Evolutionary conservation across 2,113 vertebrate genomes (phyloP).

Genomic region (Hemiscyllium ocellatum): DNA sequence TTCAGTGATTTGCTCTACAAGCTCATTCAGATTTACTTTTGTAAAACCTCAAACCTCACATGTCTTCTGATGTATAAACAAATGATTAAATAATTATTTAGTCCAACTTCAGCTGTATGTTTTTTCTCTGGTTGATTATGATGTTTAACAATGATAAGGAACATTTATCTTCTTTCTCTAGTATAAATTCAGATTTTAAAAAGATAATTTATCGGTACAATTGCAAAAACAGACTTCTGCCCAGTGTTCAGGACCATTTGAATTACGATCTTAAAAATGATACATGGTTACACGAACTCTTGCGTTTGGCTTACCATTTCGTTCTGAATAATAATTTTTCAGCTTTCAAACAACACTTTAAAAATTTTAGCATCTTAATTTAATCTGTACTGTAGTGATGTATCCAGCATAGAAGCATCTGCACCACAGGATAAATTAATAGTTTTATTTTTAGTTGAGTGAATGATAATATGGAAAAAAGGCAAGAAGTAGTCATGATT

Average conservation of each 20-base stretch:
- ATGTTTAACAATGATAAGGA: conserved; percentile 28
- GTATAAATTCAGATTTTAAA: conserved; percentile 20
- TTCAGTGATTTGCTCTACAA: background rate
- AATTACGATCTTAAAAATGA: background rate
- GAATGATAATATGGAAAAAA: background rate
- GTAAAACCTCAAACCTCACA: background rate
- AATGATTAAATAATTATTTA: background rate
- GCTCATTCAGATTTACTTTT: conserved; percentile 18
- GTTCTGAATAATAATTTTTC: background rate
- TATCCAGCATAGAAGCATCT: background rate
- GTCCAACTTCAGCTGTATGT: background rate
- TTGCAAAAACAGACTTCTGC: background rate
- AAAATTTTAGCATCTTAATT: background rate
- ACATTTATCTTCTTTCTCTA: background rate
- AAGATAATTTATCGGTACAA: background rate
- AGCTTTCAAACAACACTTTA: background rate
- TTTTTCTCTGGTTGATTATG: background rate
- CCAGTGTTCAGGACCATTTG: background rate
- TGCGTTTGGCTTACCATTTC: background rate
- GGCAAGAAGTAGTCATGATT: background rate
- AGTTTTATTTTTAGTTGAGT: background rate
- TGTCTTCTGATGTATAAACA: background rate
- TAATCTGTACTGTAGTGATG: background rate
- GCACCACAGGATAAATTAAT: background rate
- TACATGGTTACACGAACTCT: background rate